Base-by-base conservation (phyloP, 2,113 vertebrate species). In the Coregonus clupeaformis region DNA sequence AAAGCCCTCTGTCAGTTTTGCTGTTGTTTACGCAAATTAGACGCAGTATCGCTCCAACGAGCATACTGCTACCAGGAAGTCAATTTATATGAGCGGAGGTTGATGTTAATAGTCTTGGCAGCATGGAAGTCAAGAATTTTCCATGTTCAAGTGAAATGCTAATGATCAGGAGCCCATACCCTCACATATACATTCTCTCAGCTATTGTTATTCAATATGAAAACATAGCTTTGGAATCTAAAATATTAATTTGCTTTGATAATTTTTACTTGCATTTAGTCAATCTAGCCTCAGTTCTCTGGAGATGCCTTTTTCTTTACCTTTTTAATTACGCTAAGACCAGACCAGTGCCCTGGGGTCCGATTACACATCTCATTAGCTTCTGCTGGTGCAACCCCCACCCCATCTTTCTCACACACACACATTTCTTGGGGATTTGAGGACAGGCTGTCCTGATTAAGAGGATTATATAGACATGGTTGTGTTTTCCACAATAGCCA, bases 281-380 rank as follows among this genome's bases (percentile, higher is more conserved):
- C 36, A 42, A 7, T 42, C 9, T 42, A 3, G 11, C 9, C 36
- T 42, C 36, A 0, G 2, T 42, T 42, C 7, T 42, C 29, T 14
- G 36, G 36, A 11, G 36, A 42, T 42, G 64, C 79, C 55, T 65
- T 70, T 81, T 80, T 89, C 74, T 84, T 83, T 77, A 79, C 75
- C 77, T 86, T 85, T 91, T 42, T 12, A 87, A 86, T 89, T 81
- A 84, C 3, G 9, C 73, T 77, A 57, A 72, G 73, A 66, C 71
- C 6, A 72, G 73, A 68, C 71, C 7, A 24, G 84, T 76, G 82
- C 85, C 79, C 80, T 67, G 14, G 75, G 77, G 72, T 85, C 74
- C 78, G 82, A 87, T 89, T 89, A 85, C 85, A 84, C 77, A 90
- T 90, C 86, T 84, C 73, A 87, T 90, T 85, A 87, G 84, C 67